Evolutionary conservation across 1,140 invertebrate genomes (phyloP).

Genomic region (Yoshiicerus persimilis): DNA sequence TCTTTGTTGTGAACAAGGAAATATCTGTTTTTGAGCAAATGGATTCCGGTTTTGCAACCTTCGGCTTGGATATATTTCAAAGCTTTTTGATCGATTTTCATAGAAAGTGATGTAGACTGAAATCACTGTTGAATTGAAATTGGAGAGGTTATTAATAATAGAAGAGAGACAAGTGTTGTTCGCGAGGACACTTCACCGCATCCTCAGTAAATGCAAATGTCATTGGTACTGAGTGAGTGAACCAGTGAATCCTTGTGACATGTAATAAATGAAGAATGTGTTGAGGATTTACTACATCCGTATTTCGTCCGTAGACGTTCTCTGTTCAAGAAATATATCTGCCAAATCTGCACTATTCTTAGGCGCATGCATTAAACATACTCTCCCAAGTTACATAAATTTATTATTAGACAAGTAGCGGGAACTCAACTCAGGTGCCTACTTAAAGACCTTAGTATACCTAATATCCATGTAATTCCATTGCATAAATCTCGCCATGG

Average conservation of each 20-base stretch:
- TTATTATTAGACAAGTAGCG: too few relatives aligned
- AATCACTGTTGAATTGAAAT: not conserved
- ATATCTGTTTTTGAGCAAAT: not conserved
- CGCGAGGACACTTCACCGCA: not conserved
- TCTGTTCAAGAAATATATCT: too few relatives aligned
- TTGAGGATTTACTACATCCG: too few relatives aligned
- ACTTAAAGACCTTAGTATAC: too few relatives aligned
- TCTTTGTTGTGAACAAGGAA: not conserved
- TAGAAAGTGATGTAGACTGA: not conserved
- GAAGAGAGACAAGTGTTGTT: not conserved
- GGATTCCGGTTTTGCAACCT: not conserved
- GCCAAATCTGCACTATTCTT: too few relatives aligned
- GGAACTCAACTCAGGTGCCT: too few relatives aligned
- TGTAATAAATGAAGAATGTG: not conserved
- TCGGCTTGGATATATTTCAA: not conserved
- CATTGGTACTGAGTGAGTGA: not conserved
- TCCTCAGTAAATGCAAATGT: not conserved
- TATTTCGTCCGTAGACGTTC: too few relatives aligned
- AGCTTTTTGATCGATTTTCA: not conserved
- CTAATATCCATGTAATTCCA: too few relatives aligned
- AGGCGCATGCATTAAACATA: too few relatives aligned
- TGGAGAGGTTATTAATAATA: not conserved
- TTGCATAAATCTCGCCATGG: too few relatives aligned
- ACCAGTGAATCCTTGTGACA: not conserved
- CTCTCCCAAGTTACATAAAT: too few relatives aligned